These are phyloP conservation scores for Hemicrepidius hirtus DNA, from an alignment of 2,888 invertebrate species.

Conservation along the genomic window DNA sequence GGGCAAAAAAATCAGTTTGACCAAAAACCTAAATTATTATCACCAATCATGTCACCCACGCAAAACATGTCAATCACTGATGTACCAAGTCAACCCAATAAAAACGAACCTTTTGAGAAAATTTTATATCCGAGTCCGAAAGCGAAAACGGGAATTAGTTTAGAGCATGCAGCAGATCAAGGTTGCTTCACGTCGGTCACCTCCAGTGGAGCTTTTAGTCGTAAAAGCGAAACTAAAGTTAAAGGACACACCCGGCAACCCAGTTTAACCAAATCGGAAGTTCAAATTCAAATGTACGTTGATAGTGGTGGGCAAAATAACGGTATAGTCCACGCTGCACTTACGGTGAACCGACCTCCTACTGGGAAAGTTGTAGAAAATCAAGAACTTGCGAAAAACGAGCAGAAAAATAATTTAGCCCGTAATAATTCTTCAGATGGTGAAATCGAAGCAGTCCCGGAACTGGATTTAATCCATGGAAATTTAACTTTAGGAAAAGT, in stretches of 20 bases:
- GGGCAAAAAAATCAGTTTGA: conserved; percentile 71
- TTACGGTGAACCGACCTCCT: neutral
- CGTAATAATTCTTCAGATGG: conserved; percentile 21
- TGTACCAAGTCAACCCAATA: neutral
- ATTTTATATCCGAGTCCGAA: conserved; percentile 67
- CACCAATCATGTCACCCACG: conserved; percentile 69
- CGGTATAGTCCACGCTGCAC: conserved; percentile 11
- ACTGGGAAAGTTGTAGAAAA: neutral
- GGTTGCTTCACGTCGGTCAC: conserved; percentile 84
- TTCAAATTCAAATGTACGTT: conserved; percentile 73
- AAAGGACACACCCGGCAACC: conserved; percentile 71
- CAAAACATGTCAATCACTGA: conserved; percentile 62
- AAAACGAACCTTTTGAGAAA: conserved; percentile 75
- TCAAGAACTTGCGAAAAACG: conserved; percentile 37
- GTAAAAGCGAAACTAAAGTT: conserved; percentile 60
- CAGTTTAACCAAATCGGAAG: conserved; percentile 81
- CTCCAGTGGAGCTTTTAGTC: conserved; percentile 79
- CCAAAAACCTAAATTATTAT: conserved; percentile 64
- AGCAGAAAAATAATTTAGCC: conserved; percentile 23
- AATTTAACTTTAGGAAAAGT: conserved; percentile 62
- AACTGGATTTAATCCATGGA: neutral
- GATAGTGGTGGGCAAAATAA: conserved; percentile 32
- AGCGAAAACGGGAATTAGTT: conserved; percentile 70
- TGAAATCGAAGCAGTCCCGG: conserved; percentile 29
- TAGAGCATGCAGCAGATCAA: conserved; percentile 73